A percentile compares a stretch with the other conserved stretches of the same genome.
Evolutionary conservation across 1,140 invertebrate genomes (phyloP).

Genomic region (Amphibalanus amphitrite): DNA sequence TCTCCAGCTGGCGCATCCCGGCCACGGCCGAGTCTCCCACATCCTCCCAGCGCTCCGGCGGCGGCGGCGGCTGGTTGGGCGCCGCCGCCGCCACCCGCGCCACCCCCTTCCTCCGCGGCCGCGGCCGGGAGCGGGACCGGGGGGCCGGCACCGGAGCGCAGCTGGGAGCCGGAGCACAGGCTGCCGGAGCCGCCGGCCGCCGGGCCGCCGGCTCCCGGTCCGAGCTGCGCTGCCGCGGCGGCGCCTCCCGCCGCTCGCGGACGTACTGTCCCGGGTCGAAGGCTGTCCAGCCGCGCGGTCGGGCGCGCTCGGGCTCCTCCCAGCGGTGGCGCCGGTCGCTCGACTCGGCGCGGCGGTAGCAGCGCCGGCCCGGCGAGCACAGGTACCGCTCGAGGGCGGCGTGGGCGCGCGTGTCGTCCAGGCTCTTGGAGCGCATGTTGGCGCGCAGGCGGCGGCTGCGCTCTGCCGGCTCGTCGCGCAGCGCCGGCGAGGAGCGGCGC

Average conservation of each 20-base stretch:
- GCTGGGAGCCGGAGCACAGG: no score
- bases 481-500: not conserved
- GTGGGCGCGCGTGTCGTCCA: not conserved
- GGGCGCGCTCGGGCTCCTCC: not conserved
- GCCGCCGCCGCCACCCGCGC: no score
- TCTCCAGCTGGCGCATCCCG: not conserved
- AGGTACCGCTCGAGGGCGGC: not conserved
- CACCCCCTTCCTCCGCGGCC: not conserved
- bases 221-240: not conserved
- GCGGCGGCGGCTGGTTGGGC: not conserved
- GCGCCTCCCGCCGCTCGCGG: not conserved
- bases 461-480: not conserved
- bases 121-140: no score
- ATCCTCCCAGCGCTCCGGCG: not conserved
- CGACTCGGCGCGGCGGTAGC: not conserved
- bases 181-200: no score
- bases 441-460: not conserved
- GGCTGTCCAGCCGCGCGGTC: not conserved
- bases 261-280: not conserved
- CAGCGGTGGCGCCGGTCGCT: not conserved
- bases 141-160: no score
- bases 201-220: not conserved
- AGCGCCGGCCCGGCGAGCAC: not conserved
- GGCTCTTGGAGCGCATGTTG: not conserved
- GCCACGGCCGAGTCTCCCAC: not conserved